Conservation (phyloP, 2,888 invertebrate genomes). For the Drosophila fulvimacula region DNA sequence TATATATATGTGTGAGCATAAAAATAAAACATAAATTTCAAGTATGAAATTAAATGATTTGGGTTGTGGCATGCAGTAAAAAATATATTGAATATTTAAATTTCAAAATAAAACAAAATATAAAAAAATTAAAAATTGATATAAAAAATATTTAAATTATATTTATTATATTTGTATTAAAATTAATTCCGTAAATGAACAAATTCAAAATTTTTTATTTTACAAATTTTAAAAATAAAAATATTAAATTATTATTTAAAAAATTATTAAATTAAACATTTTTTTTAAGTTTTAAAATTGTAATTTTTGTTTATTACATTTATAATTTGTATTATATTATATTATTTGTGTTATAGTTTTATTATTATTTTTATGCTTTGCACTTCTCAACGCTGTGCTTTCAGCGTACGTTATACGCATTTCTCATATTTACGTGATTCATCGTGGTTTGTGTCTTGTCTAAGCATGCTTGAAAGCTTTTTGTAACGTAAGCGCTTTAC, state of each 20-base stretch:
- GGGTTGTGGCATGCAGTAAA: background rate
- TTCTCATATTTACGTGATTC: conserved; percentile 19
- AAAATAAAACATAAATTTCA: conserved; percentile 25
- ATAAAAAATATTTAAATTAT: too few relatives aligned
- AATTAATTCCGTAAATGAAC: too few relatives aligned
- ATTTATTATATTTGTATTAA: too few relatives aligned
- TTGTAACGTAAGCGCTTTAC: conserved; percentile 10
- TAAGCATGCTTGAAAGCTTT: conserved; percentile 24
- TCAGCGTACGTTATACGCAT: background rate
- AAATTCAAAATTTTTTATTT: too few relatives aligned
- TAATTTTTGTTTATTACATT: background rate
- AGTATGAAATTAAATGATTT: background rate
- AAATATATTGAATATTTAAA: background rate
- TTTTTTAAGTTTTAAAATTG: background rate
- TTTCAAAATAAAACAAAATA: background rate
- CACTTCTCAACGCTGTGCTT: background rate
- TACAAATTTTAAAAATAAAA: too few relatives aligned
- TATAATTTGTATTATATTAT: background rate
- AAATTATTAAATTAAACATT: too few relatives aligned
- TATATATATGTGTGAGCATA: conserved; percentile 1
- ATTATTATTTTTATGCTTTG: too few relatives aligned
- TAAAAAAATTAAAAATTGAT: background rate
- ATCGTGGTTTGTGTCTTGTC: conserved; percentile 49
- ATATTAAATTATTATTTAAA: too few relatives aligned
- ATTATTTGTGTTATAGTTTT: background rate